Base-by-base conservation (phyloP, 2,888 invertebrate genomes). In the Cataglyphis altisquamis region DNA sequence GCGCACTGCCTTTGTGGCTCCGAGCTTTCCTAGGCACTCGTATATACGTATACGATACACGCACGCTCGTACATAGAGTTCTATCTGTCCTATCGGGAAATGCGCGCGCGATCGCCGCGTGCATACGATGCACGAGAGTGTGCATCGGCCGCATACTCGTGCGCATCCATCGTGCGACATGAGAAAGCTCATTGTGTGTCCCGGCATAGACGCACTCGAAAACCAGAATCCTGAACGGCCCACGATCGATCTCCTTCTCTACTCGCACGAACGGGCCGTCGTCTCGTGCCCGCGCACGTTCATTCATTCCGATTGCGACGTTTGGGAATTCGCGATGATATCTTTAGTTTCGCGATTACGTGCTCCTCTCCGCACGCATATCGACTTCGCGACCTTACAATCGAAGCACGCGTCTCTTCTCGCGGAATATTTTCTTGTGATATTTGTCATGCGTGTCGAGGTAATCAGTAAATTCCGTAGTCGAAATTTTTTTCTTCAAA, bases 1-100 rank as follows among this genome's bases (percentile, higher is more conserved):
- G 91, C 89, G 89, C 90, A 89, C 88, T 86, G 89, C 89, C 90
- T 88, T 92, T 91, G 91, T 90, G 86, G 87, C 86, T 86, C 75
- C 88, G 87, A 87, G 89, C 89, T 91, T 90, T 91, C 91, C 87
- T 90, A 86, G 85, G 70, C 87, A 82, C 85, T 72, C 41, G 83
- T 21, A 21, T 78, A 73, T 84, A 88, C 81, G 84, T 87, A 84
- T 80, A 82, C 87, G 63, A 73, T 78, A 63, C 66, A 55, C 63
- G 48, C n/a, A 39, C 62, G 41, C 55, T 48, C 45, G 21, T 36
- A 48, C 63, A 48, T 66, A 45, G 64, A 41, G 21, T 36, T 0
- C 39, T 45, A 45, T 67, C 66, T 45, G 18, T 67, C 9, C 66
- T 67, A 67, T 67, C 45, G 60, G 18, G 4, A 45, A 29, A 39